Evolutionary conservation across 2,888 invertebrate genomes (phyloP).

Genomic region (Unio delphinus): DNA sequence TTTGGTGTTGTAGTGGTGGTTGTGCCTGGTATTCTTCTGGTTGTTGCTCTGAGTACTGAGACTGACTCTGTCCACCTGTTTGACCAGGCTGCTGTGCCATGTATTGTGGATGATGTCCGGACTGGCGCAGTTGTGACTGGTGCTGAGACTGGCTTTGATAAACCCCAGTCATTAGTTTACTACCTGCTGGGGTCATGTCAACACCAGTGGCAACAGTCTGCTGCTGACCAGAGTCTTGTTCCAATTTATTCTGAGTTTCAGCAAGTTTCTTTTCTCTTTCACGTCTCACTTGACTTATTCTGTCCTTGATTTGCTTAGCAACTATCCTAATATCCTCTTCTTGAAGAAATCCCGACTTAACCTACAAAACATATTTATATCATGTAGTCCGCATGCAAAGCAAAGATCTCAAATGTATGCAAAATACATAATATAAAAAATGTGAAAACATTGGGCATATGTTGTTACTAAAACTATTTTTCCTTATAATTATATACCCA

Average conservation of each 20-base stretch:
- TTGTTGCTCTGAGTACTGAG: conserved; percentile 5
- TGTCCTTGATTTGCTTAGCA: conserved; percentile 90
- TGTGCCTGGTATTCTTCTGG: conserved; percentile 7
- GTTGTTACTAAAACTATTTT: too few species aligned
- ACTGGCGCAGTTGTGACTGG: conserved; percentile 9
- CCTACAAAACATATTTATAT: conserved; percentile 71
- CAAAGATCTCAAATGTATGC: background rate
- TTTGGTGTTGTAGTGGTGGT: conserved; percentile 25
- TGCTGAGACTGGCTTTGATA: conserved; percentile 6
- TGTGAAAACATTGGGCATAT: too few species aligned
- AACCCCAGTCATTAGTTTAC: background rate
- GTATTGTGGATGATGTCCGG: conserved; percentile 6
- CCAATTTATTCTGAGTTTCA: conserved; percentile 29
- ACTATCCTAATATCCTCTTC: conserved; percentile 96
- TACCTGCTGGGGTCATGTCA: conserved; percentile 23
- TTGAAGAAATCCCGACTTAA: conserved; percentile 92
- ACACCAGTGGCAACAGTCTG: conserved; percentile 15
- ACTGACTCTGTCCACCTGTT: background rate
- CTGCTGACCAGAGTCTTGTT: conserved; percentile 21
- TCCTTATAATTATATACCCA: too few species aligned
- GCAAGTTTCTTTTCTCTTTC: conserved; percentile 73
- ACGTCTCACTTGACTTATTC: conserved; percentile 83
- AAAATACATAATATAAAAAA: background rate
- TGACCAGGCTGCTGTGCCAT: conserved; percentile 1
- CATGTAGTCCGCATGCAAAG: too few species aligned